These are phyloP conservation scores for Nymphicus hollandicus DNA, from an alignment of 2,113 vertebrate species.

Conservation along the genomic window DNA sequence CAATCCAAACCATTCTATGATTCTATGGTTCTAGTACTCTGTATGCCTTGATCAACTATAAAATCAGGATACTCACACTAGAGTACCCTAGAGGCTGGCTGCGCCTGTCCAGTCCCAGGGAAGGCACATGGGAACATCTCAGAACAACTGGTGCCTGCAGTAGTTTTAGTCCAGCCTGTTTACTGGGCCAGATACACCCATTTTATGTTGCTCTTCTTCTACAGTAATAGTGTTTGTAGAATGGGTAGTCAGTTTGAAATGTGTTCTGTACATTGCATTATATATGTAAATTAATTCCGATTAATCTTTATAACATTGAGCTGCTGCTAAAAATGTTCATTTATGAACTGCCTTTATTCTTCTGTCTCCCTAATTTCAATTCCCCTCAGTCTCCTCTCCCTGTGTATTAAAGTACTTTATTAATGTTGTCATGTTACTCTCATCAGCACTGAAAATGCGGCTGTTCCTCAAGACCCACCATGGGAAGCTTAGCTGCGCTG, in stretches of 20 bases:
- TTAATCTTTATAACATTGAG: constrained; percentile 70
- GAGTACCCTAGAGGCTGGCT: not conserved
- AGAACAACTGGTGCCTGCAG: not conserved
- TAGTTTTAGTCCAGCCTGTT: not conserved
- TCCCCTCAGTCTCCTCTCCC: constrained; percentile 54
- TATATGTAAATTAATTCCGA: constrained; percentile 68
- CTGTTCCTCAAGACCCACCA: not conserved
- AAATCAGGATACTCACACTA: not conserved
- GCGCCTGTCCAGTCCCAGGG: not conserved
- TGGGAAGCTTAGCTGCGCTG: not conserved
- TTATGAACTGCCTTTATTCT: constrained; percentile 62
- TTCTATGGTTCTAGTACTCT: not conserved
- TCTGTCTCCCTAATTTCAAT: constrained; percentile 63
- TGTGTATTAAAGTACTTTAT: constrained; percentile 56
- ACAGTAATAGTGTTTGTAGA: constrained; percentile 6
- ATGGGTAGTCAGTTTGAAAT: constrained; percentile 20
- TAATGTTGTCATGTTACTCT: constrained; percentile 70
- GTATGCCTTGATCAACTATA: not conserved
- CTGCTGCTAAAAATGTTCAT: constrained; percentile 65
- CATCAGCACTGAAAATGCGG: constrained; percentile 38
- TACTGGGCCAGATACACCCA: not conserved
- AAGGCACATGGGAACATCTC: not conserved
- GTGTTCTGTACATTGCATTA: constrained; percentile 47
- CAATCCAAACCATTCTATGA: not conserved
- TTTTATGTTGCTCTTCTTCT: not conserved